These are phyloP conservation scores for Streptopelia turtur DNA, from an alignment of 2,797 vertebrate species.

Conservation along the genomic window DNA sequence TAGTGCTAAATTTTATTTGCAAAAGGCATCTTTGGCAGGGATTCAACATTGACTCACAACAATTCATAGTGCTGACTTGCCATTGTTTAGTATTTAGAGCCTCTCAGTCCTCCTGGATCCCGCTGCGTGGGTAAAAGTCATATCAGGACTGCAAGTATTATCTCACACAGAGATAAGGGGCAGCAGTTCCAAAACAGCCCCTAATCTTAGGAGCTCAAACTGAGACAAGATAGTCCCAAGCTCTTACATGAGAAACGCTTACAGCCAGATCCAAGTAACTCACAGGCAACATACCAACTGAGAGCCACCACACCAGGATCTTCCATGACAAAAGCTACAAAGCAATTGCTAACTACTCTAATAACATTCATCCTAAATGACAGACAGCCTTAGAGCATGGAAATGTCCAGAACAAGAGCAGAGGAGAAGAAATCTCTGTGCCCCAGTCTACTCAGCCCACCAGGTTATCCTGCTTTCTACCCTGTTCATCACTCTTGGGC, in stretches of 20 bases:
- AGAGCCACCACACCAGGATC: neutral
- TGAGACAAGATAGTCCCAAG: neutral
- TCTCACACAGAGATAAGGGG: neutral
- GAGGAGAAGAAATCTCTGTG: neutral
- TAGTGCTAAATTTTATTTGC: conserved; percentile 36
- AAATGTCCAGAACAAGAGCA: neutral
- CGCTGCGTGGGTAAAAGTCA: neutral
- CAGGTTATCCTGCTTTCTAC: neutral
- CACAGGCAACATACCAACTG: neutral
- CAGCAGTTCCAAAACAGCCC: neutral
- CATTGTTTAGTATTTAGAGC: neutral
- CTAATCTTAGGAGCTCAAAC: neutral
- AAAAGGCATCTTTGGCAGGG: conserved; percentile 51
- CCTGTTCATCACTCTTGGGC: too few relatives aligned
- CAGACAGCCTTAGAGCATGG: neutral
- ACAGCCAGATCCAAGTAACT: neutral
- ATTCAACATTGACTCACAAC: conserved; percentile 21
- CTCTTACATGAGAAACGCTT: neutral
- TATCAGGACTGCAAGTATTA: neutral
- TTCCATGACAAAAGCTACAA: neutral
- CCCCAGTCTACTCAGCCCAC: neutral
- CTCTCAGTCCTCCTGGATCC: neutral
- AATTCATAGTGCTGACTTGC: conserved; percentile 2
- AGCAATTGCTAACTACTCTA: neutral
- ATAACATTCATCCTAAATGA: neutral